Percentiles rank a stretch among this genome's conserved stretches.
These are phyloP conservation scores for Meteorus cinctellus DNA, from an alignment of 2,888 invertebrate species.

Conservation along the genomic window DNA sequence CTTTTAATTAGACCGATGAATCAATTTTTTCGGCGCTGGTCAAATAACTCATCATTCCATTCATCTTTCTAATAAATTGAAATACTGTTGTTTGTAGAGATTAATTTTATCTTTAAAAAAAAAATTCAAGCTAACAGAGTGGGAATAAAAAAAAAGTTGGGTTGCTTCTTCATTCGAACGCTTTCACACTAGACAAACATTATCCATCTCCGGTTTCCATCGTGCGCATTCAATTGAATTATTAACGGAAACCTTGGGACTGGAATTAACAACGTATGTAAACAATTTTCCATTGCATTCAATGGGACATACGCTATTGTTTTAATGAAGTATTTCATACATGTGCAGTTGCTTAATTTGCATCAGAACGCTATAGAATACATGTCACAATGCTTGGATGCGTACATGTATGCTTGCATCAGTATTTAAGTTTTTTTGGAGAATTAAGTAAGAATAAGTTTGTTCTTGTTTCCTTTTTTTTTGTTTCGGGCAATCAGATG, in stretches of 20 bases:
- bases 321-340: not conserved
- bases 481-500: conserved; percentile 7
- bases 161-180: conserved; percentile 28
- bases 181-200: conserved; percentile 41
- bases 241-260: conserved; percentile 29
- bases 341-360: not conserved
- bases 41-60: not conserved
- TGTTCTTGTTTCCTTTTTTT: not conserved
- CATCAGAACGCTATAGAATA: not conserved
- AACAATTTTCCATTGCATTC: conserved; percentile 43
- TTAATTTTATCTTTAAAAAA: not conserved
- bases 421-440: not conserved
- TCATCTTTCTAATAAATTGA: not conserved
- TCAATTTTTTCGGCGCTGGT: not conserved
- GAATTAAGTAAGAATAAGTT: not conserved
- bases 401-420: not conserved
- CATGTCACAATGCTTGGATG: not conserved
- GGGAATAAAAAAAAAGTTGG: not conserved
- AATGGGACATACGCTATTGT: conserved; percentile 26
- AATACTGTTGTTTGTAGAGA: not conserved
- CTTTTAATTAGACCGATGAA: not conserved
- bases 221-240: conserved; percentile 20
- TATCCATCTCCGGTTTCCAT: conserved; percentile 39
- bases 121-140: conserved; percentile 2
- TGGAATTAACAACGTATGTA: conserved; percentile 41